A percentile compares a stretch with the other conserved stretches of the same genome.
Conservation (phyloP, 2,113 vertebrate genomes). For the Taurulus bubalis region DNA sequence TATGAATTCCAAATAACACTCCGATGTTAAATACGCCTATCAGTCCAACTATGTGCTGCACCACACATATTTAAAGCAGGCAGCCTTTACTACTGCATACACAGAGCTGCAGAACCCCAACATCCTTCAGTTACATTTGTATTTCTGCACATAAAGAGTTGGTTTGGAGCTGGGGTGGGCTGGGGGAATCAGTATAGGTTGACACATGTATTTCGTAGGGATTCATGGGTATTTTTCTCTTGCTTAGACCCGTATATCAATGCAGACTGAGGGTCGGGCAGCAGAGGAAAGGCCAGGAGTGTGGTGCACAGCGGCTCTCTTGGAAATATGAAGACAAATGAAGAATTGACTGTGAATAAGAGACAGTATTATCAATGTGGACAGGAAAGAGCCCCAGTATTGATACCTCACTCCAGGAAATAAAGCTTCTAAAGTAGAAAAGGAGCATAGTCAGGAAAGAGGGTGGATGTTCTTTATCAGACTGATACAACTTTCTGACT, state of each 20-base stretch:
- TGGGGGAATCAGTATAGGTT: constrained; percentile 38
- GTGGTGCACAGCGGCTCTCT: constrained; percentile 82
- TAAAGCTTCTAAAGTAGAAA: constrained; percentile 77
- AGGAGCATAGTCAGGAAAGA: constrained; percentile 66
- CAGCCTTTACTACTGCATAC: neutral
- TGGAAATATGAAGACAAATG: constrained; percentile 87
- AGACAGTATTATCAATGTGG: constrained; percentile 80
- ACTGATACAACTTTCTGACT: constrained; percentile 62
- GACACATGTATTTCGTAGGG: constrained; percentile 58
- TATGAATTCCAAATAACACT: constrained; percentile 35
- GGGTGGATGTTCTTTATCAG: constrained; percentile 71
- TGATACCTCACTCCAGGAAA: constrained; percentile 82
- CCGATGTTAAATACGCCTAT: neutral
- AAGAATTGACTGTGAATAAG: constrained; percentile 82
- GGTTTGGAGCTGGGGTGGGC: constrained; percentile 29
- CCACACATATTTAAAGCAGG: constrained; percentile 6
- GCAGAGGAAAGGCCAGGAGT: constrained; percentile 84
- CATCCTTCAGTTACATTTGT: constrained; percentile 13
- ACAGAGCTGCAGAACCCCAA: constrained; percentile 5
- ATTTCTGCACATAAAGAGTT: constrained; percentile 20
- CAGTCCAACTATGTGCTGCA: constrained; percentile 11
- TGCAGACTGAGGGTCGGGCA: constrained; percentile 87
- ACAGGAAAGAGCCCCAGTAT: constrained; percentile 79
- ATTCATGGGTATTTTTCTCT: constrained; percentile 87
- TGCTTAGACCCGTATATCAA: constrained; percentile 84